A percentile compares a stretch with the other conserved stretches of the same genome.
Conservation (phyloP, 2,888 invertebrate genomes). For the Slavum lentiscoides region DNA sequence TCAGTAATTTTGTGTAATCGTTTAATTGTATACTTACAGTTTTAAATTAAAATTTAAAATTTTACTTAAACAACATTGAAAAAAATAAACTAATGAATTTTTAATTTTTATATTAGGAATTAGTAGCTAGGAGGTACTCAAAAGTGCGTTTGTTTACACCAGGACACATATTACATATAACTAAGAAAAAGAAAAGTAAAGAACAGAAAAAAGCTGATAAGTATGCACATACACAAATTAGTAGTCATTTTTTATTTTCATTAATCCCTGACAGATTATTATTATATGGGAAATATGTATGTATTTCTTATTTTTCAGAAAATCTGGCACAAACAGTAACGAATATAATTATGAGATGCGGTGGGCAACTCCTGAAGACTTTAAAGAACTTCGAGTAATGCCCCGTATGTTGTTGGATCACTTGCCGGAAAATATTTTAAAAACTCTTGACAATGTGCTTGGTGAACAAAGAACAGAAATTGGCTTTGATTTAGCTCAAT, state of each 20-base stretch:
- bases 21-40: background rate
- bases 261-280: background rate
- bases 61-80: background rate
- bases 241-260: background rate
- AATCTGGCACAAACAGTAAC: conserved; percentile 64
- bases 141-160: conserved; percentile 74
- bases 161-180: conserved; percentile 79
- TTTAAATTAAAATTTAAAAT: conserved; percentile 26
- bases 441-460: conserved; percentile 70
- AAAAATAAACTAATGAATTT: background rate
- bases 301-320: conserved; percentile 61
- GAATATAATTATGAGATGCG: conserved; percentile 72
- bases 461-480: conserved; percentile 60
- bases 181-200: conserved; percentile 69
- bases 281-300: background rate
- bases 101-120: conserved; percentile 62
- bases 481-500: conserved; percentile 56
- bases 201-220: conserved; percentile 70
- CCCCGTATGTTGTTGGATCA: conserved; percentile 85
- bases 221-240: conserved; percentile 60
- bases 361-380: conserved; percentile 79
- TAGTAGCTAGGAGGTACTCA: conserved; percentile 71
- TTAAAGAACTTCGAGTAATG: conserved; percentile 80
- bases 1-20: no score
- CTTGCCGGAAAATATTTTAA: conserved; percentile 76